phyloP scores from a whole-genome alignment of 2,888 invertebrate genomes.

The Tenthredo scrophulariae region DNA sequence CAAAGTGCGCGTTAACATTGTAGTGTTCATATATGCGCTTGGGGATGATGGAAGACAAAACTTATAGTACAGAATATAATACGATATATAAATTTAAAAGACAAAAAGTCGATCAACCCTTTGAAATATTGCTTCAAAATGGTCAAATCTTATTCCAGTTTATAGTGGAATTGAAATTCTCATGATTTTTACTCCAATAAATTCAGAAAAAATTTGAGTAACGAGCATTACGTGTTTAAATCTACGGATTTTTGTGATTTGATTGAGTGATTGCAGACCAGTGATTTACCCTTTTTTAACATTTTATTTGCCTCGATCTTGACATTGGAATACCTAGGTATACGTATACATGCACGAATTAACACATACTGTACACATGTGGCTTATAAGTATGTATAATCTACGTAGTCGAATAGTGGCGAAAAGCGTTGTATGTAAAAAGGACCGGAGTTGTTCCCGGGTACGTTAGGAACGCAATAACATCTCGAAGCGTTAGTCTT shows the following conservation, averaged over 20 bases:
- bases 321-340: background rate
- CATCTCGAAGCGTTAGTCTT: conserved; percentile 5
- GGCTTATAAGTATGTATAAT: background rate
- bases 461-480: background rate
- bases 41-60: background rate
- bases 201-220: too few relatives aligned
- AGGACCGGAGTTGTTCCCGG: background rate
- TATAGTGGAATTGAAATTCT: too few relatives aligned
- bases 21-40: background rate
- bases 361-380: too few relatives aligned
- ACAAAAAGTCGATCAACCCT: background rate
- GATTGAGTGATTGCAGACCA: too few relatives aligned
- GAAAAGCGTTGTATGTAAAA: background rate
- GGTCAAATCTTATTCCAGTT: too few relatives aligned
- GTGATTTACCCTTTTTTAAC: background rate
- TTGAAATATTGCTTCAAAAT: background rate
- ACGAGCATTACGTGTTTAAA: background rate
- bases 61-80: background rate
- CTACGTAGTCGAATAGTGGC: too few relatives aligned
- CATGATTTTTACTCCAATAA: too few relatives aligned
- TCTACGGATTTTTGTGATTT: too few relatives aligned
- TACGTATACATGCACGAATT: background rate
- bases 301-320: background rate
- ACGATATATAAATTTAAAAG: background rate
- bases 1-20: background rate